Evolutionary conservation across 2,113 vertebrate species (phyloP), one percentile per base, ranked within the genome.

Genomic region (Zosterops borbonicus): DNA sequence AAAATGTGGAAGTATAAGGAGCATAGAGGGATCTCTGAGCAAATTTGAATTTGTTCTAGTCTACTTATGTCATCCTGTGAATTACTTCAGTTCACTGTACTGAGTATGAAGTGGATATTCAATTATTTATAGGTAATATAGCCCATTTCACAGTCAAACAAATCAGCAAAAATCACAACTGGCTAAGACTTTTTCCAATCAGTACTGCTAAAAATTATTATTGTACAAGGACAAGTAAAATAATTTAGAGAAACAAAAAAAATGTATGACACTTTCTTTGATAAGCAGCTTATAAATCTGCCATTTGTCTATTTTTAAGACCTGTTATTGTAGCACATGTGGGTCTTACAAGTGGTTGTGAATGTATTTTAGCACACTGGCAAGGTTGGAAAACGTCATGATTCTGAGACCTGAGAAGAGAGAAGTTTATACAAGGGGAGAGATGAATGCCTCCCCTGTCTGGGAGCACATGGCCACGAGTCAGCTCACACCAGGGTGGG

Each of bases 221-320:
- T 68, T 79, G 23, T 47, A 49, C 20, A 49, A 64, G 28, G 25
- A 70, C 28, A 22, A 16, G 10, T 33, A 82, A 69, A 92, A 78
- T 39, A 84, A 87, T 82, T 79, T 94, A 53, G 17, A 69, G 44
- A 83, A 92, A 12, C 28, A 8, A n/a, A 75, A 75, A 81, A 65
- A 55, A 37, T 50, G 73, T 46, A 80, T 59, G 35, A 85, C 46
- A 65, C 9, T 76, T 83, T 62, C 33, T 86, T 60, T 81, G 79
- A 81, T 49, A 22, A 88, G 12, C 20, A 73, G 33, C 44, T 89
- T 87, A 80, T 89, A 83, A 90, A 90, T 63, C 31, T 95, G 52
- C 12, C 27, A 90, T 92, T 86, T 94, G 19, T 47, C 68, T 83
- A 5, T 78, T 85, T 97, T 90, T 84, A 94, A 89, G 83, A 78